Evolutionary conservation across 1,140 invertebrate genomes (phyloP).

Genomic region (Trialeurodes vaporariorum): DNA sequence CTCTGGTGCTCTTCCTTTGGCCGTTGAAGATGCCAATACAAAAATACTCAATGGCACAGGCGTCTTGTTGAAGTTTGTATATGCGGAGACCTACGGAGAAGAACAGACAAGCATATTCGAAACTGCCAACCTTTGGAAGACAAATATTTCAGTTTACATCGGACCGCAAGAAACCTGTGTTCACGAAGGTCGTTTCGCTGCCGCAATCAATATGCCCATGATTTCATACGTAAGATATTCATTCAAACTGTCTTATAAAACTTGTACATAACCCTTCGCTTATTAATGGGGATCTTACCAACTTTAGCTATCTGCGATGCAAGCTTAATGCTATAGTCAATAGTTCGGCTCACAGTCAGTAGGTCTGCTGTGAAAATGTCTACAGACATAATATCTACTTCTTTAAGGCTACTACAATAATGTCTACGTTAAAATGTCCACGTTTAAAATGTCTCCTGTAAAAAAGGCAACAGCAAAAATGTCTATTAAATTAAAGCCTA

Average conservation of each 20-base stretch:
- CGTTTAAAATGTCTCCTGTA: no score
- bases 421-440: no score
- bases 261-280: neutral
- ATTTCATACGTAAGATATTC: slow-evolving; percentile 61
- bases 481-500: no score
- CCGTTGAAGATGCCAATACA: slow-evolving; percentile 48
- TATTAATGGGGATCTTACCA: slow-evolving; percentile 8
- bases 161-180: slow-evolving; percentile 93
- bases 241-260: neutral
- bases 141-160: slow-evolving; percentile 78
- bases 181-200: slow-evolving; percentile 86
- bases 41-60: slow-evolving; percentile 32
- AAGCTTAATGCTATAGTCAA: slow-evolving; percentile 3
- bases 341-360: no score
- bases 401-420: no score
- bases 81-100: slow-evolving; percentile 85
- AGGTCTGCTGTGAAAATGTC: no score
- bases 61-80: slow-evolving; percentile 61
- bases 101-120: slow-evolving; percentile 72
- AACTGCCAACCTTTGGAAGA: slow-evolving; percentile 74
- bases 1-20: slow-evolving; percentile 74
- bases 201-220: slow-evolving; percentile 85
- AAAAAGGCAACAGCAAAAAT: no score
- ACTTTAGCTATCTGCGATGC: neutral
- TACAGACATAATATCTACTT: no score